Base-by-base conservation (phyloP, 2,888 invertebrate genomes). In the Pristionchus arcanus region DNA sequence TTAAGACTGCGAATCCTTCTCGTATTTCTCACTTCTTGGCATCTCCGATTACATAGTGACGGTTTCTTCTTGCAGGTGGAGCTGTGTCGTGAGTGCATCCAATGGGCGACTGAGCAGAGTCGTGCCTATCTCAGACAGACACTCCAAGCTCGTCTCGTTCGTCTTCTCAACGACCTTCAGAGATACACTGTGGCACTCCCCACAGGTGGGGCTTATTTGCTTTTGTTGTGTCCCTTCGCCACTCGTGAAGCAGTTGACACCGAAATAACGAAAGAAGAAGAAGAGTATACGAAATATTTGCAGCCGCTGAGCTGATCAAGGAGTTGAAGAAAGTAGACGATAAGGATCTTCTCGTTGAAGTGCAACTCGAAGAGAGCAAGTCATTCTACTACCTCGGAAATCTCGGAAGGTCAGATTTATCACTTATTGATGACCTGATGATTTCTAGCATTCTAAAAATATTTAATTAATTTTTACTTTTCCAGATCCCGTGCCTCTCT, bases 321-420 rank as follows among this genome's bases (percentile, higher is more conserved):
- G 99, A 99, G 96, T 96, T 99, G 92, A 99, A 99, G 96, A 99
- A 99, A 96, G 91, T 99, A 95, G 99, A 99, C 96, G 99, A 99
- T 95, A 99, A 99, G 96, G 98, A 99, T 96, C 96, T 99, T 91
- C 96, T 99, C 92, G 99, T 99, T 0, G 99, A 99, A 96, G 99
- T 99, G 19, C 98, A 99, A 95, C 96, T 99, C 92, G 96, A 99
- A 94, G 99, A 99, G 96, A 98, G 98, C 96, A 99, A 99, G 96
- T 98, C 98, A 89, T 99, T 98, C 96, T 98, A 99, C 96, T 98
- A 98, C 90, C 96, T 99, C 92, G 97, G 98, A 95, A 99, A 99
- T 96, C 96, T 99, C 95, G 98, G 98, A 9, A 98, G 98, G 95
- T 88, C 3, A 31, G 21, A 5, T 37, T 42, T 77, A 7, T 9